A percentile compares a stretch with the other conserved stretches of the same genome.
phyloP scores from a whole-genome alignment of 2,797 vertebrate species.

The Sebastes matsubarae region DNA sequence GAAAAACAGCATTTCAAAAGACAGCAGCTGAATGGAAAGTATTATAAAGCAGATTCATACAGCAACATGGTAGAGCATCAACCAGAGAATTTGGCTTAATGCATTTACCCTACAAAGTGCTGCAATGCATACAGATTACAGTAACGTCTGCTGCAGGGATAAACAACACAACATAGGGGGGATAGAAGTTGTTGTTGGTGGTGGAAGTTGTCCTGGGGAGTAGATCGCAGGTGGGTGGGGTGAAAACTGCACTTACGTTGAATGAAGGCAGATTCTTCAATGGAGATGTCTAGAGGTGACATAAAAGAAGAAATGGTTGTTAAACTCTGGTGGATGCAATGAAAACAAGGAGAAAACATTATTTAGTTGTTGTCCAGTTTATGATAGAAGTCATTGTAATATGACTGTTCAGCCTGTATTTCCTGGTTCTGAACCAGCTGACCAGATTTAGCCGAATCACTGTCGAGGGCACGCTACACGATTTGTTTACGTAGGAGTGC shows the following conservation, averaged over 20 bases:
- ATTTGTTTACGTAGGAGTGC: conserved; percentile 72
- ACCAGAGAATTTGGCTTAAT: conserved; percentile 32
- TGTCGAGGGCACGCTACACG: not conserved
- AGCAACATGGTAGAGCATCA: conserved; percentile 44
- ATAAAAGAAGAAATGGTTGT: conserved; percentile 20
- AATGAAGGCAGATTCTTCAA: conserved; percentile 47
- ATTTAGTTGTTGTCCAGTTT: not conserved
- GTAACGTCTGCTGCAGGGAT: conserved; percentile 33
- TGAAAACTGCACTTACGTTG: conserved; percentile 49
- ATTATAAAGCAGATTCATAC: conserved; percentile 59
- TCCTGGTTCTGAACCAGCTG: conserved; percentile 25
- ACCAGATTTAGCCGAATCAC: conserved; percentile 28
- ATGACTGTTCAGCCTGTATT: not conserved
- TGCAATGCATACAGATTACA: conserved; percentile 59
- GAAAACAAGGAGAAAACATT: not conserved
- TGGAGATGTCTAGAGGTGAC: conserved; percentile 51
- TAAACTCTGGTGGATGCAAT: not conserved
- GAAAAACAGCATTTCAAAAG: conserved; percentile 45
- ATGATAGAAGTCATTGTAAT: not conserved
- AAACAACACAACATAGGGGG: conserved; percentile 38
- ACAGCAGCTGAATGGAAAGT: conserved; percentile 67
- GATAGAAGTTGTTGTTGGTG: conserved; percentile 14
- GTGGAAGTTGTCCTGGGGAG: conserved; percentile 40
- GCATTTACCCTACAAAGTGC: conserved; percentile 68
- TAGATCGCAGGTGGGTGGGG: conserved; percentile 25